phyloP scores from a whole-genome alignment of 2,113 vertebrate species.

The Todiramphus chloris region DNA sequence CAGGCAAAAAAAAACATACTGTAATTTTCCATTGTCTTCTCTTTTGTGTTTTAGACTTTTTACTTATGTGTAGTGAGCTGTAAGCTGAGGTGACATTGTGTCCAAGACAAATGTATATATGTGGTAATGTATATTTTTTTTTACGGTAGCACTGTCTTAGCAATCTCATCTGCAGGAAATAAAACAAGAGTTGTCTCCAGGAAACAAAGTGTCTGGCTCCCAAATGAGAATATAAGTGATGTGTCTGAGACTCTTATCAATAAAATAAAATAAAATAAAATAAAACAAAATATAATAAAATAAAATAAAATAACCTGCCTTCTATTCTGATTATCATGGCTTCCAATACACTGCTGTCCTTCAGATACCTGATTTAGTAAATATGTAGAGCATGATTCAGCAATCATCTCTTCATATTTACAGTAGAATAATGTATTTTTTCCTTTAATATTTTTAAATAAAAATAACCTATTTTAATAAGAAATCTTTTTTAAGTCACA shows the following conservation, averaged over 20 bases:
- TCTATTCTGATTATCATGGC: not conserved
- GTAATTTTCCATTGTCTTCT: not conserved
- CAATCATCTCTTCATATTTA: not conserved
- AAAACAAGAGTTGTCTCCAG: not conserved
- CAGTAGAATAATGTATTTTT: not conserved
- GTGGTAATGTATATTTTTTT: not conserved
- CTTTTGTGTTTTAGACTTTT: not conserved
- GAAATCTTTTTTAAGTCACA: not conserved
- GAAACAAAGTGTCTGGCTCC: not conserved
- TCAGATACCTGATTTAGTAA: not conserved
- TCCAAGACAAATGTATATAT: not conserved
- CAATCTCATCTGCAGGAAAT: not conserved
- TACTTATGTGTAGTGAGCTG: not conserved
- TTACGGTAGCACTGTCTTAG: not conserved
- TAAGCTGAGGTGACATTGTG: not conserved
- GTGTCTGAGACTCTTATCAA: not conserved
- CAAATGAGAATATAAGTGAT: not conserved
- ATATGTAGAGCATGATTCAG: not conserved
- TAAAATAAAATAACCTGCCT: not conserved
- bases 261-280: not conserved
- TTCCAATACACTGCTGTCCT: not conserved
- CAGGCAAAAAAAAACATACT: not conserved
- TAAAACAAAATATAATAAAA: not conserved
- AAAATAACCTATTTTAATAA: not conserved
- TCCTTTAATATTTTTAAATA: not conserved